A percentile compares a stretch with the other conserved stretches of the same genome.
Evolutionary conservation across 2,113 vertebrate genomes (phyloP).

Genomic region (Australoheros scitulus): DNA sequence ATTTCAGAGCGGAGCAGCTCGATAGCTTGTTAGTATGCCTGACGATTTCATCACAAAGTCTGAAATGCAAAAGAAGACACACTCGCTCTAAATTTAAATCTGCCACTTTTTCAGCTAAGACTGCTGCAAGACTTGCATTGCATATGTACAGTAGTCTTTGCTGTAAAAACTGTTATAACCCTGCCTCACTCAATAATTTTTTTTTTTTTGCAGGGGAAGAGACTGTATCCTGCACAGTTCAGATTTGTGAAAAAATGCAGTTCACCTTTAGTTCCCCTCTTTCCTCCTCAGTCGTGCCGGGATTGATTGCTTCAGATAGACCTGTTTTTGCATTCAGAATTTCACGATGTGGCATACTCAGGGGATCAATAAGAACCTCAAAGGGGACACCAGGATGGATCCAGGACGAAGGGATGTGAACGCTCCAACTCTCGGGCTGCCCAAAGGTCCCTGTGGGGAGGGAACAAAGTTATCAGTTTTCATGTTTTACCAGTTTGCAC

Average conservation of each 20-base stretch:
- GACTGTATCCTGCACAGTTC: background rate
- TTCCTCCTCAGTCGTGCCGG: background rate
- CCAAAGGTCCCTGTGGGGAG: constrained; percentile 78
- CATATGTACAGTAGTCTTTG: constrained; percentile 21
- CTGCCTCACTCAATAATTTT: constrained; percentile 41
- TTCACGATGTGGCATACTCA: constrained; percentile 71
- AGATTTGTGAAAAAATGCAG: constrained; percentile 27
- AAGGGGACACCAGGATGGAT: constrained; percentile 76
- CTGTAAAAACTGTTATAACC: constrained; percentile 18
- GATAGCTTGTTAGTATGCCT: constrained; percentile 58
- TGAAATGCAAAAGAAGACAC: constrained; percentile 33
- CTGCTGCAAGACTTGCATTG: constrained; percentile 17
- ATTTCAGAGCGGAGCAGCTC: constrained; percentile 53
- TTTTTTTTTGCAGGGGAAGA: constrained; percentile 37
- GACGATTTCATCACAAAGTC: constrained; percentile 59
- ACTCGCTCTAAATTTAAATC: constrained; percentile 33
- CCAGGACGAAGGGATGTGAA: constrained; percentile 80
- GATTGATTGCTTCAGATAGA: constrained; percentile 6
- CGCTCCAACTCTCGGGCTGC: constrained; percentile 75
- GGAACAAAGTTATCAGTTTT: constrained; percentile 10
- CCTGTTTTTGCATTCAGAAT: constrained; percentile 29
- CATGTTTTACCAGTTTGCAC: background rate
- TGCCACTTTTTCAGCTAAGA: constrained; percentile 9
- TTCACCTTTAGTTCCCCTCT: constrained; percentile 53
- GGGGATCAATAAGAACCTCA: constrained; percentile 74